Evolutionary conservation across 2,888 invertebrate genomes (phyloP).

Genomic region (Epinotia nisella): DNA sequence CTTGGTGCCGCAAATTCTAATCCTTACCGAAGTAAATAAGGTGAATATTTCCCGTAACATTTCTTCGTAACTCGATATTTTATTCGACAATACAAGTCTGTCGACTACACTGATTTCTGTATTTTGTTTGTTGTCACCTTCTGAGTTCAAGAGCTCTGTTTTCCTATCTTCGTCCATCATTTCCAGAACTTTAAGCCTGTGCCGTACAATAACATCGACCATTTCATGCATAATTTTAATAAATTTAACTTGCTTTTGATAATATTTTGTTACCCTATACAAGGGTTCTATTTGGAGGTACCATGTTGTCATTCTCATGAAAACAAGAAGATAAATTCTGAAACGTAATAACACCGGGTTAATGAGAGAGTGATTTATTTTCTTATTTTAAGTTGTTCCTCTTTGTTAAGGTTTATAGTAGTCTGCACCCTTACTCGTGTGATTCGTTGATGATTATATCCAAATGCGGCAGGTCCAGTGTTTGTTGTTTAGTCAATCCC

Average conservation of each 20-base stretch:
- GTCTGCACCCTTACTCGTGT: slow-evolving; percentile 37
- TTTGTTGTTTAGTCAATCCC: slow-evolving; percentile 42
- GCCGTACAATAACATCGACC: slow-evolving; percentile 22
- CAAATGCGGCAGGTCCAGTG: slow-evolving; percentile 38
- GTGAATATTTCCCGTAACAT: slow-evolving; percentile 44
- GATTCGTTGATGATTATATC: slow-evolving; percentile 32
- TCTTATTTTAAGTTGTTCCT: background rate
- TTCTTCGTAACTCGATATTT: slow-evolving; percentile 43
- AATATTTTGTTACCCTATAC: slow-evolving; percentile 55
- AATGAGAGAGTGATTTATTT: background rate
- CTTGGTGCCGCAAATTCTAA: background rate
- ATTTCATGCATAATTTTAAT: slow-evolving; percentile 30
- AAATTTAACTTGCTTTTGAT: slow-evolving; percentile 18
- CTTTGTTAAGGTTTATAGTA: background rate
- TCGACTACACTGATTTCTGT: slow-evolving; percentile 46
- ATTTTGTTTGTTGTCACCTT: slow-evolving; percentile 42
- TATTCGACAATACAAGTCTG: slow-evolving; percentile 44
- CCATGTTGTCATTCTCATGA: slow-evolving; percentile 69
- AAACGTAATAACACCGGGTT: background rate
- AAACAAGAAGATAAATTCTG: slow-evolving; percentile 66
- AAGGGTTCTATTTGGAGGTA: slow-evolving; percentile 70
- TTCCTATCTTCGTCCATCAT: slow-evolving; percentile 27
- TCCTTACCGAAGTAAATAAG: slow-evolving; percentile 46
- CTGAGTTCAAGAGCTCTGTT: slow-evolving; percentile 25
- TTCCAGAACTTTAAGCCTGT: slow-evolving; percentile 31